phyloP scores from a whole-genome alignment of 1,140 invertebrate species.

The Cotesia vestalis region DNA sequence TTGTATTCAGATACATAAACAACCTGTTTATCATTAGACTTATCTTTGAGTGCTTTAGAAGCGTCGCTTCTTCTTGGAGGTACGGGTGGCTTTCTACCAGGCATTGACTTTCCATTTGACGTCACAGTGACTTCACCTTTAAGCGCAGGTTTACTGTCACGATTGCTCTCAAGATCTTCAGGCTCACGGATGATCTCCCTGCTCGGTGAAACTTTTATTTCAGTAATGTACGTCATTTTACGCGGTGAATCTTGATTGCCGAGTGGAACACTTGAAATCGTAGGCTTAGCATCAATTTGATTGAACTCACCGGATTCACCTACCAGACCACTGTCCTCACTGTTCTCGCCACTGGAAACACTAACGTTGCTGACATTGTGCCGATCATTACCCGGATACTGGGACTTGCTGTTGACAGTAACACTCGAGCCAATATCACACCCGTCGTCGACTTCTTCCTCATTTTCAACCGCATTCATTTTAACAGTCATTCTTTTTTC shows the following conservation, averaged over 20 bases:
- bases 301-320: conserved; percentile 52
- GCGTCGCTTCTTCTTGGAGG: conserved; percentile 58
- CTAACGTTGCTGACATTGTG: conserved; percentile 61
- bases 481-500: conserved; percentile 8
- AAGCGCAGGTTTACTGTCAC: conserved; percentile 44
- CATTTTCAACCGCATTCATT: conserved; percentile 1
- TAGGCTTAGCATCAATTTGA: conserved; percentile 49
- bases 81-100: conserved; percentile 60
- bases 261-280: conserved; percentile 60
- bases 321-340: conserved; percentile 59
- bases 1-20: conserved; percentile 63
- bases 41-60: conserved; percentile 45
- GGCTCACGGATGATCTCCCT: conserved; percentile 40
- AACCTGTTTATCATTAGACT: conserved; percentile 53
- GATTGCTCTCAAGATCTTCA: conserved; percentile 44
- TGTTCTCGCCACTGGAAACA: conserved; percentile 60
- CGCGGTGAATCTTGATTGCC: conserved; percentile 45
- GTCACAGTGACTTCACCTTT: conserved; percentile 50
- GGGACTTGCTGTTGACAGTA: conserved; percentile 53
- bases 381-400: conserved; percentile 45
- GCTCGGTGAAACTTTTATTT: conserved; percentile 63
- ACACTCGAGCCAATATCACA: conserved; percentile 57
- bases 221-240: conserved; percentile 65
- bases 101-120: conserved; percentile 55
- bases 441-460: conserved; percentile 45